Evolutionary conservation across 1,140 invertebrate species (phyloP).

Genomic region (Phymastichus coffea): DNA sequence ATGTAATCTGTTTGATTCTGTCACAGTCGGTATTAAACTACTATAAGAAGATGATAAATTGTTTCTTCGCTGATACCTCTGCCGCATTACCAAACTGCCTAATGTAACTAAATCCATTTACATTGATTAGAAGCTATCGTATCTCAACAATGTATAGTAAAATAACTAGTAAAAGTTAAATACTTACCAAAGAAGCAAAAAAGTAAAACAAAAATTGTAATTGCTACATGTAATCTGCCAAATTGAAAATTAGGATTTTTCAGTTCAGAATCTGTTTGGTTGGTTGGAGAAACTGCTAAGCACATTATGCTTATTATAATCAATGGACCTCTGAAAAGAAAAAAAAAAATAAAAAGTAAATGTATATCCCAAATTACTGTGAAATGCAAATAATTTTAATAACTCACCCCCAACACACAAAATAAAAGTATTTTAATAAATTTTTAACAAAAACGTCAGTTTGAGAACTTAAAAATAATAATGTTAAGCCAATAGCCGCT

Average conservation of each 20-base stretch:
- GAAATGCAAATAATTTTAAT: background rate
- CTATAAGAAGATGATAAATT: conserved; percentile 40
- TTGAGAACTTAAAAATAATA: conserved; percentile 80
- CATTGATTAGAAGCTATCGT: no score
- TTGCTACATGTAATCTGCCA: conserved; percentile 69
- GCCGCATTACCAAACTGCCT: conserved; percentile 73
- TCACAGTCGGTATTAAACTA: conserved; percentile 43
- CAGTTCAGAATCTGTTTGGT: conserved; percentile 51
- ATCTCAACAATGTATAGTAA: no score
- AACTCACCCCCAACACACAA: conserved; percentile 77
- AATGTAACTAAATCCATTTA: conserved; percentile 65
- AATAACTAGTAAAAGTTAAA: no score
- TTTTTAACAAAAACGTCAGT: conserved; percentile 79
- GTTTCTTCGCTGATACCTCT: conserved; percentile 61
- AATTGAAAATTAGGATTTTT: conserved; percentile 80
- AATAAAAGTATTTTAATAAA: conserved; percentile 68
- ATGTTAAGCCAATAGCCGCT: conserved; percentile 72
- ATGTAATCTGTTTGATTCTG: conserved; percentile 31
- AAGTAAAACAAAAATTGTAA: conserved; percentile 65
- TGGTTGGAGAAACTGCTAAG: conserved; percentile 34
- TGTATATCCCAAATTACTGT: conserved; percentile 4
- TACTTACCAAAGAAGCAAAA: conserved; percentile 68
- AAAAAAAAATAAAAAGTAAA: no score
- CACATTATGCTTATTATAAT: conserved; percentile 49
- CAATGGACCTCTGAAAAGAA: conserved; percentile 56